Conservation (phyloP, 2,888 invertebrate genomes). For the Tanypteryx hageni region DNA sequence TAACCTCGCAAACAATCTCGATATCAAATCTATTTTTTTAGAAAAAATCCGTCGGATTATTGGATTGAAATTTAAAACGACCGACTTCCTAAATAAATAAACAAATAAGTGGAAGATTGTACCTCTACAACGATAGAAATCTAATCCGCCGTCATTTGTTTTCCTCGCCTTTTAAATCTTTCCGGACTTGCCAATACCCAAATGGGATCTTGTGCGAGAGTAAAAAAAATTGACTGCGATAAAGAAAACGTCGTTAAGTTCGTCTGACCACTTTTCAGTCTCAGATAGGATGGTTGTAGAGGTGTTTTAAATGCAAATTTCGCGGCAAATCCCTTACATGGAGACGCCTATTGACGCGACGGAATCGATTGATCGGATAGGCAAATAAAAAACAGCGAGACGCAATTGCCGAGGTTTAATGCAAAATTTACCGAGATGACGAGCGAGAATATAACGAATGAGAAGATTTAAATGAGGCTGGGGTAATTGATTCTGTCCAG, state of each 20-base stretch:
- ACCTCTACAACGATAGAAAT: neutral
- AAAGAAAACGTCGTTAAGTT: neutral
- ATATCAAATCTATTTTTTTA: neutral
- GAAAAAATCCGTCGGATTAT: neutral
- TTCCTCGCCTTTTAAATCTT: neutral
- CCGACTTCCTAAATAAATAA: constrained; percentile 14
- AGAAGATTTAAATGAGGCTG: neutral
- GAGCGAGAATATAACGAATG: neutral
- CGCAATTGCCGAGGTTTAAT: neutral
- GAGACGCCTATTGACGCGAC: neutral
- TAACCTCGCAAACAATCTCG: neutral
- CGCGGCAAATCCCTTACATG: neutral
- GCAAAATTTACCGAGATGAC: neutral
- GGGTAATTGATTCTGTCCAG: neutral
- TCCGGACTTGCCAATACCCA: neutral
- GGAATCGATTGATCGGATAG: neutral
- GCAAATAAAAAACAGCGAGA: neutral
- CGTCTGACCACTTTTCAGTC: neutral
- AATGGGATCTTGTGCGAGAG: neutral
- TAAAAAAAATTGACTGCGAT: neutral
- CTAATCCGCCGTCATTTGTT: neutral
- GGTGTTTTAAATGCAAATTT: constrained; percentile 28
- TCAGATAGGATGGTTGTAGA: neutral
- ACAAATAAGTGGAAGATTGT: neutral
- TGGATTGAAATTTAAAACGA: neutral